Evolutionary conservation across 2,888 invertebrate genomes (phyloP).

Genomic region (Yponomeuta cagnagella): DNA sequence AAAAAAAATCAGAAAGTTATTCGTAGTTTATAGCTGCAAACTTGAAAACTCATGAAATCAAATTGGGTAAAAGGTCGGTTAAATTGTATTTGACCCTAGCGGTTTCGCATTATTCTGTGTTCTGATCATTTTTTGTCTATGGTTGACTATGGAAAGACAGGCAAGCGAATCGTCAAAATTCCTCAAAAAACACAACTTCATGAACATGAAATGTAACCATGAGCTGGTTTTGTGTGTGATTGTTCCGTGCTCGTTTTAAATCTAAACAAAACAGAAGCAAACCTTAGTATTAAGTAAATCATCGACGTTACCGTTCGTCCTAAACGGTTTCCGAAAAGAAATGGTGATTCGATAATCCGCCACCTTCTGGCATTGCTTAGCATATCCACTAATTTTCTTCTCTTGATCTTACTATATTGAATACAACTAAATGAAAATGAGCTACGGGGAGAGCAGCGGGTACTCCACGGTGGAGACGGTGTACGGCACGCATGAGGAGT

Average conservation of each 20-base stretch:
- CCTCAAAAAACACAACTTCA: too few relatives aligned
- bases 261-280: not conserved
- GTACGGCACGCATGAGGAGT: constrained; percentile 96
- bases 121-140: too few relatives aligned
- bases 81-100: too few relatives aligned
- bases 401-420: not conserved
- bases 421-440: not conserved
- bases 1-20: too few relatives aligned
- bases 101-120: too few relatives aligned
- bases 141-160: too few relatives aligned
- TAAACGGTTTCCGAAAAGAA: not conserved
- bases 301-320: not conserved
- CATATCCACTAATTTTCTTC: not conserved
- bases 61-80: too few relatives aligned
- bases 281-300: not conserved
- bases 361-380: not conserved
- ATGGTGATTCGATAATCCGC: not conserved
- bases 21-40: too few relatives aligned
- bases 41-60: too few relatives aligned
- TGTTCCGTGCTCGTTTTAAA: not conserved
- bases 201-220: not conserved
- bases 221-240: not conserved
- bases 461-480: constrained; percentile 85
- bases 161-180: too few relatives aligned
- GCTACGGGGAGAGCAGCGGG: constrained; percentile 45